Evolutionary conservation across 1,140 invertebrate species (phyloP), one percentile per base, ranked within the genome.

Genomic region (Micrasema minimum): DNA sequence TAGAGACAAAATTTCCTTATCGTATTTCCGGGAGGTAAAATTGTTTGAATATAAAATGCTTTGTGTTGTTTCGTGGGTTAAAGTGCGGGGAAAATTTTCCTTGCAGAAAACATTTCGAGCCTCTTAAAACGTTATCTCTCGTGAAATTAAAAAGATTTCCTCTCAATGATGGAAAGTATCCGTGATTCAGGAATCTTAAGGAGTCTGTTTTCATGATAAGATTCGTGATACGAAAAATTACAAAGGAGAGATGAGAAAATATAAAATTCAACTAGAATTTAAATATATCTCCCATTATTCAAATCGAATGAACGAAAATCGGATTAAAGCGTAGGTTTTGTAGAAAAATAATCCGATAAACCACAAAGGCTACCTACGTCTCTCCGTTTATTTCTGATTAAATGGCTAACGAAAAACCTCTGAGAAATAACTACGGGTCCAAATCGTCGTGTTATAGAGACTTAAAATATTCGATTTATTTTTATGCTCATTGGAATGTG

Each of bases 291-390:
- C 37, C 16, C 55, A 41, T 59, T 59, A 59, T 59, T 59, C 55
- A 59, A 43, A 59, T 59, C 55, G 35, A 59, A 59, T 59, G 55
- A 59, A 59, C 38, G 38, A 59, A 59, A 59, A 59, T 59, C 37
- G 37, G 55, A 59, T 59, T 59, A 20, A 59, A 59, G 55, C 14
- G 55, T 41, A 41, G 55, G 38, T 41, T 59, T 59, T 59, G 22
- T 18, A 26, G 55, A 20, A 59, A 59, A 59, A 41, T 59, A 59
- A 41, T 20, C 35, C 55, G 55, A 59, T 57, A 59, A 59, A 59
- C 55, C 55, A 43, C 55, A 43, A 59, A 41, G 55, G 55, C 18
- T 22, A 59, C 48, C 48, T 16, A 59, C 55, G 14, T 59, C 38
- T 59, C 38, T 59, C 55, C 55, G 55, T 59, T 59, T 59, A 59